Evolutionary conservation across 1,140 invertebrate species (phyloP).

Genomic region (Idris sp.): DNA sequence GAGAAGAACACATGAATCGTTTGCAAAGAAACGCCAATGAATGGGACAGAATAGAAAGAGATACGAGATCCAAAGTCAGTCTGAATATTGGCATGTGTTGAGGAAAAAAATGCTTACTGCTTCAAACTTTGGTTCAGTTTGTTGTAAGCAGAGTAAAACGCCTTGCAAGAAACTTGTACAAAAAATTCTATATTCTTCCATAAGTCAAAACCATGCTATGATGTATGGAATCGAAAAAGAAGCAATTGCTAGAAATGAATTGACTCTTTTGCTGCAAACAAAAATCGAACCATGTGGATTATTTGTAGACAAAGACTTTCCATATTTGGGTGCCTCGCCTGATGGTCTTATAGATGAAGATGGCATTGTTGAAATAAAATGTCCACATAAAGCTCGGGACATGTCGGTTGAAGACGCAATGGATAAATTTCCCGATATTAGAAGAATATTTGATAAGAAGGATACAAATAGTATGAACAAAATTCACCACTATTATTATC

Average conservation of each 20-base stretch:
- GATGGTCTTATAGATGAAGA: conserved; percentile 71
- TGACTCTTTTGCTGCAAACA: conserved; percentile 33
- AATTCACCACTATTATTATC: conserved; percentile 56
- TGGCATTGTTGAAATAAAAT: conserved; percentile 68
- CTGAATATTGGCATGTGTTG: conserved; percentile 5
- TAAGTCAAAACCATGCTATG: conserved; percentile 23
- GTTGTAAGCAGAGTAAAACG: conserved; percentile 49
- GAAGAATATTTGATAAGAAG: conserved; percentile 3
- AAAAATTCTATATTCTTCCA: conserved; percentile 59
- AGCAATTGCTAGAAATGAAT: conserved; percentile 57
- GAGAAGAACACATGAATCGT: too few relatives aligned
- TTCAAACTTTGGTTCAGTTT: conserved; percentile 68
- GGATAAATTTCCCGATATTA: conserved; percentile 10
- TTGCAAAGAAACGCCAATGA: too few relatives aligned
- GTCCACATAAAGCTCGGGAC: conserved; percentile 50
- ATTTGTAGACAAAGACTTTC: conserved; percentile 11
- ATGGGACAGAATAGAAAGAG: too few relatives aligned
- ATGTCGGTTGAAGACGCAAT: conserved; percentile 18
- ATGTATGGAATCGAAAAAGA: conserved; percentile 65
- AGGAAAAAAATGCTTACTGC: conserved; percentile 65
- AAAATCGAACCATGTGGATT: conserved; percentile 58
- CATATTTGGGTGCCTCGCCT: conserved; percentile 40
- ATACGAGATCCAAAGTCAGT: too few relatives aligned
- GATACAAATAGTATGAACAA: conserved; percentile 41
- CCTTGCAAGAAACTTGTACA: conserved; percentile 59